Percentiles rank a stretch among this genome's conserved stretches.
phyloP scores from a whole-genome alignment of 2,113 vertebrate genomes.

The Caloenas nicobarica region DNA sequence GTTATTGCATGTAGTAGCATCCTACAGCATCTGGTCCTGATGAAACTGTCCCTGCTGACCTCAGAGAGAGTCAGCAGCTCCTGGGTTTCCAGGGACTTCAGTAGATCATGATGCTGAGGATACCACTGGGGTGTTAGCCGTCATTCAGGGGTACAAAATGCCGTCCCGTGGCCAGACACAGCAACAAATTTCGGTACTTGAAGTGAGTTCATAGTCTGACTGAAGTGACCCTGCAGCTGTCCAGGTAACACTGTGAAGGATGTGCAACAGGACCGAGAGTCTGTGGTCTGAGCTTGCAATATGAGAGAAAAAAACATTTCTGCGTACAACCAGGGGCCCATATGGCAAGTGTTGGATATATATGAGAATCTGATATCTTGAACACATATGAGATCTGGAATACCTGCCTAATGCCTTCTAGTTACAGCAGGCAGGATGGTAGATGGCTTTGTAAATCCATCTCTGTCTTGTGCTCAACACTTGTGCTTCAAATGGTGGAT shows the following conservation, averaged over 20 bases:
- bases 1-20: background rate
- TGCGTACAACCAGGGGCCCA: rapidly evolving
- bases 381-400: background rate
- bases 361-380: background rate
- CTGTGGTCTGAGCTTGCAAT: background rate
- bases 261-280: rapidly evolving
- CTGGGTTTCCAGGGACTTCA: background rate
- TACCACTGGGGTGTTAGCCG: rapidly evolving
- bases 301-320: background rate
- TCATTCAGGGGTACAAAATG: background rate
- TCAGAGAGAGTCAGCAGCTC: background rate
- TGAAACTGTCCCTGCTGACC: background rate
- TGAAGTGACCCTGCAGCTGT: background rate
- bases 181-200: background rate
- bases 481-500: background rate
- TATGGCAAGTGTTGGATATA: background rate
- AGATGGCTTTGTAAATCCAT: background rate
- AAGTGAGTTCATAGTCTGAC: background rate
- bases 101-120: background rate
- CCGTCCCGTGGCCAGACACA: rapidly evolving
- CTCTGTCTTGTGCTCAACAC: background rate
- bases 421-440: background rate
- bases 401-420: background rate
- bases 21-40: background rate
- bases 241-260: background rate